Percentiles rank a stretch among this genome's conserved stretches.
Evolutionary conservation across 2,888 invertebrate species (phyloP).

Genomic region (Tanytarsus gracilentus): DNA sequence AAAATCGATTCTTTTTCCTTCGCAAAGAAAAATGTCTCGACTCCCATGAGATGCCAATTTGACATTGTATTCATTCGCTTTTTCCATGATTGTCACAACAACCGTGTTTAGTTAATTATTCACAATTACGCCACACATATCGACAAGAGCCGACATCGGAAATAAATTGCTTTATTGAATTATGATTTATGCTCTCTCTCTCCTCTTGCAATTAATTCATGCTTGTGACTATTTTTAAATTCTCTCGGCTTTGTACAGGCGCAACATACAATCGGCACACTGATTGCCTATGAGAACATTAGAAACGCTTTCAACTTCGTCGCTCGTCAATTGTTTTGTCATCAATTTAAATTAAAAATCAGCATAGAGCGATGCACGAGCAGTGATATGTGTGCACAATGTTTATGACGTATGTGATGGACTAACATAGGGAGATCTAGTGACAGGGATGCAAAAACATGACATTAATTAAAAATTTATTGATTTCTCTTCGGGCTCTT

Average conservation of each 20-base stretch:
- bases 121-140: conserved; percentile 7
- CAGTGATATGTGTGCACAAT: neutral
- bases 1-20: neutral
- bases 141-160: neutral
- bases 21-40: neutral
- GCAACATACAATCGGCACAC: too few relatives aligned
- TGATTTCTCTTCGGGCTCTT: neutral
- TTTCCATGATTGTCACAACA: conserved; percentile 11
- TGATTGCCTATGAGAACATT: conserved; percentile 18
- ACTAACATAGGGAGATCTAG: too few relatives aligned
- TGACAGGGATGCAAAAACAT: too few relatives aligned
- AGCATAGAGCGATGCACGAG: neutral
- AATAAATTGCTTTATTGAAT: conserved; percentile 17
- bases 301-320: neutral
- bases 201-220: conserved; percentile 15
- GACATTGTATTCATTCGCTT: neutral
- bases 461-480: conserved; percentile 28
- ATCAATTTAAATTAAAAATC: conserved; percentile 19
- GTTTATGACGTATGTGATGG: neutral
- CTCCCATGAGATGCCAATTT: too few relatives aligned
- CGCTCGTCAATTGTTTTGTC: conserved; percentile 23
- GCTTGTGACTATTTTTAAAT: neutral
- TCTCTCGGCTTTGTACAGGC: neutral
- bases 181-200: conserved; percentile 27
- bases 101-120: conserved; percentile 12